These are phyloP conservation scores for Sinocyclocheilus grahami DNA, from an alignment of 2,113 vertebrate genomes.

Conservation along the genomic window DNA sequence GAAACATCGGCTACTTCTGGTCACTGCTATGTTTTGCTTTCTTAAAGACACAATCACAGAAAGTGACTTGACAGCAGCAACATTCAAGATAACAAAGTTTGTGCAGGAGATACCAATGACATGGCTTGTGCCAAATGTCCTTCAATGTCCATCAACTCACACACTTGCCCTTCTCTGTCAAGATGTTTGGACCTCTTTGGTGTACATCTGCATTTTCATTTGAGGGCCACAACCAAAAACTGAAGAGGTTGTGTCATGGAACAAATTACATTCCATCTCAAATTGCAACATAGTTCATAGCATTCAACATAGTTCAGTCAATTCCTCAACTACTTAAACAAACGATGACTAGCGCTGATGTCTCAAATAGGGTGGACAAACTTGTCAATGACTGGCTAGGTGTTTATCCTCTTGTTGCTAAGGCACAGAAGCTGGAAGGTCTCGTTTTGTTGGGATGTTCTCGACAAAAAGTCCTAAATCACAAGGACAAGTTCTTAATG, in stretches of 20 bases:
- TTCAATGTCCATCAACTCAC: slow-evolving; percentile 22
- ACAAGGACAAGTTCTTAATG: too few species aligned
- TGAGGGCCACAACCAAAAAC: slow-evolving; percentile 31
- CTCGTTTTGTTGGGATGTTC: neutral
- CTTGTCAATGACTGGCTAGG: neutral
- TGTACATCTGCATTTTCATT: slow-evolving; percentile 39
- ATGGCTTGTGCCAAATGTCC: slow-evolving; percentile 10
- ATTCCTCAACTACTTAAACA: slow-evolving; percentile 3
- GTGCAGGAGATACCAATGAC: neutral
- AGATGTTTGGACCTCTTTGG: slow-evolving; percentile 32
- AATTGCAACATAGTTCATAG: too few species aligned
- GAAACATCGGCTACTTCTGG: slow-evolving; percentile 10
- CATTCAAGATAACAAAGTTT: neutral
- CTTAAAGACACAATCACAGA: slow-evolving; percentile 15
- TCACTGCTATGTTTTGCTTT: slow-evolving; percentile 1
- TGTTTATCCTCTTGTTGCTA: neutral
- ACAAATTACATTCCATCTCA: slow-evolving; percentile 30
- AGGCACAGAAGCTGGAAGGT: slow-evolving; percentile 3
- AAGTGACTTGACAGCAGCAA: neutral
- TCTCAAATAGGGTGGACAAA: neutral
- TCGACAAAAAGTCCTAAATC: neutral
- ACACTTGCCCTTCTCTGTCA: neutral
- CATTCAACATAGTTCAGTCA: slow-evolving; percentile 3
- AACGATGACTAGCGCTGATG: neutral
- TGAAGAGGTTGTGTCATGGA: slow-evolving; percentile 26